Base-by-base conservation (phyloP, 1,140 invertebrate species). In the Varroa destructor region DNA sequence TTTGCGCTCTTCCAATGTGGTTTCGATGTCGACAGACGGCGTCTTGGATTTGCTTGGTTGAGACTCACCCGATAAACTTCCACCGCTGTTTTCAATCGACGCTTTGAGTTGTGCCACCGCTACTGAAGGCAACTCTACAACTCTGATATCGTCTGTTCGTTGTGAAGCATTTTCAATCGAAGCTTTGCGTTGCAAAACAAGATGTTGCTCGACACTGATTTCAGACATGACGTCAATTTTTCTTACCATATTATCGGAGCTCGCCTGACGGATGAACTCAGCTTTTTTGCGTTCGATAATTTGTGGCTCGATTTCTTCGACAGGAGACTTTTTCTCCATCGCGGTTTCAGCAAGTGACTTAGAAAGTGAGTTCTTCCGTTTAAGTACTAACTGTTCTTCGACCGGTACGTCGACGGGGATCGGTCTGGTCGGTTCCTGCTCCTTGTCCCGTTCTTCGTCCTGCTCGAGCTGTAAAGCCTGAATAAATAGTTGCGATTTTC, bases 261-360 rank as follows among this genome's bases (percentile, higher is more conserved):
- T 67, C 10, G 61, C 61, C 61, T 67, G 61, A 36, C 61, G 61
- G 61, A 67, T 67, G 61, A 67, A 67, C 8, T 67, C 61, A 1
- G 61, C 61, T 8, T 67, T 67, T 46, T 67, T 67, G 12, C 61
- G 61, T 40, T 67, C 61, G 61, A 67, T 67, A 37, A 67, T 67
- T 37, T 67, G 61, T 12, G 61, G 61, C 46, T 67, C 61, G 61
- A 67, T 67, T 8, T 67, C 61, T 5, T 67, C 61, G 40, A 67
- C 40, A 40, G 61, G 61, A 1, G 61, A 43, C 8, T 40, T n/a
- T 37, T 40, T 67, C 10, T 67, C 61, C 1, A 37, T 46, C 37
- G 37, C 36, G 1, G 10, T 40, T 37, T 67, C 61, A 12, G 40
- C 46, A 40, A 67, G 40, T 37, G 61, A 67, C 61, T 67, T 67